These are phyloP conservation scores for Acanthococcus lagerstroemiae DNA, from an alignment of 2,888 invertebrate genomes.

Conservation along the genomic window DNA sequence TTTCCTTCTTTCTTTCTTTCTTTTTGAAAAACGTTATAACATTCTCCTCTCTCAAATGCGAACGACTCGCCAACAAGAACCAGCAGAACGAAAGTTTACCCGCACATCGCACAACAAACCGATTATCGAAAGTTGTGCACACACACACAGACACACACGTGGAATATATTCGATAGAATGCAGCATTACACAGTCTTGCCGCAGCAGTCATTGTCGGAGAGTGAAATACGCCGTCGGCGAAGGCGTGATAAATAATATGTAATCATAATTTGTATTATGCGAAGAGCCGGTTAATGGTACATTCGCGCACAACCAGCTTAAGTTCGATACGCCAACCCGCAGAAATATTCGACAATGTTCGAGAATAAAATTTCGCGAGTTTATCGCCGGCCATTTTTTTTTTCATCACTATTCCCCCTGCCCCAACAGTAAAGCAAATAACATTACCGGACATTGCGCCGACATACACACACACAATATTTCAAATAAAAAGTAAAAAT, in stretches of 20 bases:
- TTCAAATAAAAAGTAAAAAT: too few species aligned
- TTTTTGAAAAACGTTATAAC: background rate
- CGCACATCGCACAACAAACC: too few species aligned
- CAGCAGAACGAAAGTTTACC: background rate
- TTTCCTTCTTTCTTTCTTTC: background rate
- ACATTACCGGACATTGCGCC: too few species aligned
- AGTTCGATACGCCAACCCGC: too few species aligned
- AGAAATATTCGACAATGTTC: too few species aligned
- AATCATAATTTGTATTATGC: conserved; percentile 3
- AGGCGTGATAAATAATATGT: conserved; percentile 2
- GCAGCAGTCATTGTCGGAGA: background rate
- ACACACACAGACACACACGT: background rate
- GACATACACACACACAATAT: too few species aligned
- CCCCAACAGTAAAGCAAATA: too few species aligned
- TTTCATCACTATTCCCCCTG: too few species aligned
- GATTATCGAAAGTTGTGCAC: background rate
- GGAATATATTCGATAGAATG: background rate
- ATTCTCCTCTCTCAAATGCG: background rate
- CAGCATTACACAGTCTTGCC: too few species aligned
- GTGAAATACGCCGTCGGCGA: background rate
- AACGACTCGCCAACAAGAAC: background rate
- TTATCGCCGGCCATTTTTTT: too few species aligned
- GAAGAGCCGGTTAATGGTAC: background rate
- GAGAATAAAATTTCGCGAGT: too few species aligned
- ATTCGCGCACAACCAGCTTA: background rate